Evolutionary conservation across 2,113 vertebrate genomes (phyloP).

Genomic region (rabbit (Oryctolagus cuniculus)): DNA sequence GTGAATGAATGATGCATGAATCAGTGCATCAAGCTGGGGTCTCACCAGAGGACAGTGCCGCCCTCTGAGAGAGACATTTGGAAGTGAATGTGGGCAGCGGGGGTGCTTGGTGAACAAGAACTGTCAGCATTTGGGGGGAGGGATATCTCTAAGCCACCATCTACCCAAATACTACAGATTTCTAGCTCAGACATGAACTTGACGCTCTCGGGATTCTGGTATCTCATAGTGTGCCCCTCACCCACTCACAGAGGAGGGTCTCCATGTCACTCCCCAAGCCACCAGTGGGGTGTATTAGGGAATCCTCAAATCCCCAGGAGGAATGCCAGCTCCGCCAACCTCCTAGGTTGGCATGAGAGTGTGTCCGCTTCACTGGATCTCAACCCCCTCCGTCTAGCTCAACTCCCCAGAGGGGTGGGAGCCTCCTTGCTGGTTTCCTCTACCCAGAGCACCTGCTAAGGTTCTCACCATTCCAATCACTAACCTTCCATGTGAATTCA

Average conservation of each 20-base stretch:
- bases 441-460: not conserved
- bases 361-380: not conserved
- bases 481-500: not conserved
- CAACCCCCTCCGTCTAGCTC: not conserved
- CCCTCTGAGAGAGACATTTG: not conserved
- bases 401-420: not conserved
- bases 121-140: not conserved
- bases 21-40: not conserved
- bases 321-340: not conserved
- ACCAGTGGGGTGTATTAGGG: fast-evolving
- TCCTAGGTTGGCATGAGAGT: not conserved
- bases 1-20: not conserved
- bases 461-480: not conserved
- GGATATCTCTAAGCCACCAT: not conserved
- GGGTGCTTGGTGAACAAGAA: not conserved
- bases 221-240: not conserved
- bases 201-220: not conserved
- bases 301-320: not conserved
- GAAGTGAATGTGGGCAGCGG: not conserved
- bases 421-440: not conserved
- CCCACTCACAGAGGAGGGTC: not conserved
- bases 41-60: not conserved
- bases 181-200: slow-evolving; percentile 35
- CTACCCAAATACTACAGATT: not conserved
- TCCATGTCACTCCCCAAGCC: not conserved